phyloP scores from a whole-genome alignment of 2,797 vertebrate genomes.

The Remorina albescens region DNA sequence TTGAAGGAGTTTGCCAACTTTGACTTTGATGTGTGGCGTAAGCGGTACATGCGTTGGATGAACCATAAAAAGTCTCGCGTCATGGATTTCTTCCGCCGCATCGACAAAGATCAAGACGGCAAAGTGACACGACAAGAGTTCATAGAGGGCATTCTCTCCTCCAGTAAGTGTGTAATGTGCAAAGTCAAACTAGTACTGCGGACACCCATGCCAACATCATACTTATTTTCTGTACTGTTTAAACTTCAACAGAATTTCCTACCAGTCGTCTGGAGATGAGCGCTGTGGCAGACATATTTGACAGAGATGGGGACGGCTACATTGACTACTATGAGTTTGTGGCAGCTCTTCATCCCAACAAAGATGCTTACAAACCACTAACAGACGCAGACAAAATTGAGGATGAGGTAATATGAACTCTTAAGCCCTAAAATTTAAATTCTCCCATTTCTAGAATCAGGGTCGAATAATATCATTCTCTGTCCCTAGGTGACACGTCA shows the following conservation, averaged over 20 bases:
- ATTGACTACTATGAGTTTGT: slow-evolving; percentile 99
- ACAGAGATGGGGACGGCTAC: slow-evolving; percentile 98
- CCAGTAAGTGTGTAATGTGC: slow-evolving; percentile 88
- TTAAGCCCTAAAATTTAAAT: not conserved
- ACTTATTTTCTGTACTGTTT: slow-evolving; percentile 1
- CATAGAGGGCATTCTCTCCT: slow-evolving; percentile 98
- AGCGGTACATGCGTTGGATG: slow-evolving; percentile 99
- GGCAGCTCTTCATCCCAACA: slow-evolving; percentile 98
- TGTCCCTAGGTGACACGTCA: slow-evolving; percentile 93
- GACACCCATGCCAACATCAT: not conserved
- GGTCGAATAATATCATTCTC: slow-evolving; percentile 9
- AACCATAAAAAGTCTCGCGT: slow-evolving; percentile 99
- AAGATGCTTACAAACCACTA: slow-evolving; percentile 97
- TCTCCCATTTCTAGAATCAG: not conserved
- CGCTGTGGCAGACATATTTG: slow-evolving; percentile 98
- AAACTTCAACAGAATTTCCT: slow-evolving; percentile 89
- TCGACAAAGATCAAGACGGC: slow-evolving; percentile 99
- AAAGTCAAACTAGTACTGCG: not conserved
- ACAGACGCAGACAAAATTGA: slow-evolving; percentile 99
- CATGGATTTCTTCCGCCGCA: slow-evolving; percentile 99
- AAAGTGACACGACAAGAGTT: slow-evolving; percentile 99
- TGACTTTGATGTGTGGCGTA: slow-evolving; percentile 98
- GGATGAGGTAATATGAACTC: slow-evolving; percentile 89
- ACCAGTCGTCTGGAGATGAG: slow-evolving; percentile 99
- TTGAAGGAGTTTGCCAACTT: slow-evolving; percentile 98